phyloP scores from a whole-genome alignment of 2,113 vertebrate genomes.

The Chaenocephalus aceratus region DNA sequence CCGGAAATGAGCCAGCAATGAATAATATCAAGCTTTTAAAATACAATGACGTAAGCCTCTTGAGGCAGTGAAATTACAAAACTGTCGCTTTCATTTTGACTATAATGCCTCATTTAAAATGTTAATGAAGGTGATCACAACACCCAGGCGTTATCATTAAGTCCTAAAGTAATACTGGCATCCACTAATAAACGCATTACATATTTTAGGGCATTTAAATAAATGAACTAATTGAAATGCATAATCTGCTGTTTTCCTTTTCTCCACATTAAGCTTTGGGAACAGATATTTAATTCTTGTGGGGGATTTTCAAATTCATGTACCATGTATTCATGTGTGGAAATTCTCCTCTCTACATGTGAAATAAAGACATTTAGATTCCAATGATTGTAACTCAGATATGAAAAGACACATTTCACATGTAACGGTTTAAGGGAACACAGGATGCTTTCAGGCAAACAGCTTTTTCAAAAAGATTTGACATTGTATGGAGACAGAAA shows the following conservation, averaged over 20 bases:
- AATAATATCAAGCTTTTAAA: not conserved
- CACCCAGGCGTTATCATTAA: not conserved
- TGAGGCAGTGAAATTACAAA: not conserved
- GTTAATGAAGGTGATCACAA: slow-evolving; percentile 1
- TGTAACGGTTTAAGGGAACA: not conserved
- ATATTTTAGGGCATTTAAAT: too few relatives aligned
- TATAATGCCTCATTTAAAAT: slow-evolving; percentile 22
- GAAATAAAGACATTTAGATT: too few relatives aligned
- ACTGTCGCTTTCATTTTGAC: not conserved
- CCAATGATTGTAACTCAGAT: too few relatives aligned
- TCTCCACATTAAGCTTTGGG: too few relatives aligned
- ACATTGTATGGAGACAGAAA: not conserved
- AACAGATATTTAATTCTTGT: too few relatives aligned
- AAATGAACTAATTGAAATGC: too few relatives aligned
- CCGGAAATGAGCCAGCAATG: not conserved
- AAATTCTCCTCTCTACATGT: too few relatives aligned
- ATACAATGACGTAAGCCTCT: not conserved
- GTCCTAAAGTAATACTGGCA: not conserved
- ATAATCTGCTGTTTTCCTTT: too few relatives aligned
- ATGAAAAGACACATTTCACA: too few relatives aligned
- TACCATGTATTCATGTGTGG: too few relatives aligned
- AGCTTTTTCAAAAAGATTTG: not conserved
- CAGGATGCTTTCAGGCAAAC: not conserved
- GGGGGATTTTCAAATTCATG: too few relatives aligned
- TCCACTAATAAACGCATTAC: too few relatives aligned